Conservation (phyloP, 2,888 invertebrate species). For the Frankliniella intonsa region DNA sequence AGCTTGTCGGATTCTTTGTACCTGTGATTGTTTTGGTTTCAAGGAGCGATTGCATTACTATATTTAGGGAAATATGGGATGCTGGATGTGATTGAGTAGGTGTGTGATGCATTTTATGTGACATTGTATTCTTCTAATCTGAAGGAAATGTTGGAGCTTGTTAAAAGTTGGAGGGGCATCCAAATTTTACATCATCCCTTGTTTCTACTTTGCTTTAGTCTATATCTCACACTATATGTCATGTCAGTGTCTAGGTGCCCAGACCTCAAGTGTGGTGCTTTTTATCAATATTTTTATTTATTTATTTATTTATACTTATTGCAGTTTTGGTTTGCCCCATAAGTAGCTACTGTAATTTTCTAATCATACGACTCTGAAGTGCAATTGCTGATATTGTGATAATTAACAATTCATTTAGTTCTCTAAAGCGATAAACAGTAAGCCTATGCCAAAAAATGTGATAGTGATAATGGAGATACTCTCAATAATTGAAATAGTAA, state of each 20-base stretch:
- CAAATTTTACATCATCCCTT: not conserved
- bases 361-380: not conserved
- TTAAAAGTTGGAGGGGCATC: not conserved
- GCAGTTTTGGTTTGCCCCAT: not conserved
- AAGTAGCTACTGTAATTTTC: not conserved
- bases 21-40: not conserved
- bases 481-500: not conserved
- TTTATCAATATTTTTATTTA: not conserved
- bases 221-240: not conserved
- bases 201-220: not conserved
- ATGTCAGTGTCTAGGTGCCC: not conserved
- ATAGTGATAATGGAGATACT: not conserved
- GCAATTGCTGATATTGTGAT: conserved; percentile 13
- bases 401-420: not conserved
- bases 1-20: not conserved
- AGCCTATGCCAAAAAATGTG: conserved; percentile 18
- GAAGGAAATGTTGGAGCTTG: not conserved
- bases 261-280: not conserved
- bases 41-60: not conserved
- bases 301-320: not conserved
- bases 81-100: not conserved
- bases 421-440: not conserved
- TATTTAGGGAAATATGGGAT: not conserved
- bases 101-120: not conserved
- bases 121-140: not conserved